phyloP scores from a whole-genome alignment of 2,888 invertebrate species.

The Tetragnatha montana region DNA sequence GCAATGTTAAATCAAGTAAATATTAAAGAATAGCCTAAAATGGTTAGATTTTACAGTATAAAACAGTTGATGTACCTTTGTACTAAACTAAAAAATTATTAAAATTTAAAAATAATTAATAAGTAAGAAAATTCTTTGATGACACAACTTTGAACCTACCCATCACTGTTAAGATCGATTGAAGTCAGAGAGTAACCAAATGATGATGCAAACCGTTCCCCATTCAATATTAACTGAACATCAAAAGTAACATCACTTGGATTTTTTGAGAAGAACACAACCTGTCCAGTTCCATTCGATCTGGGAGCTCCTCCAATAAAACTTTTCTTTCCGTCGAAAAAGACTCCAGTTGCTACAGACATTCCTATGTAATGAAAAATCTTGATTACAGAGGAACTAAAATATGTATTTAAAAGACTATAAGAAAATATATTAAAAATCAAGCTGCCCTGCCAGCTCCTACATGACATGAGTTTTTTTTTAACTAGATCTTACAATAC shows the following conservation, averaged over 20 bases:
- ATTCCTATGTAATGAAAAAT: constrained; percentile 81
- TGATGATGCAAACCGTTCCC: constrained; percentile 95
- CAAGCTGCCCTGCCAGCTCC: no score
- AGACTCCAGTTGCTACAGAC: constrained; percentile 90
- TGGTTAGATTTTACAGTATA: neutral
- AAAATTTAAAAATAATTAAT: no score
- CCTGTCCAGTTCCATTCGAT: constrained; percentile 88
- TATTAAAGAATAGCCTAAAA: neutral
- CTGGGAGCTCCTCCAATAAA: constrained; percentile 94
- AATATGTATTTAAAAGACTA: neutral
- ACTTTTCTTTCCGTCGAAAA: constrained; percentile 81
- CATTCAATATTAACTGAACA: constrained; percentile 84
- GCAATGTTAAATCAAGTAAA: neutral
- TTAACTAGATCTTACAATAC: neutral
- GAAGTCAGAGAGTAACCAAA: constrained; percentile 95
- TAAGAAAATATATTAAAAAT: no score
- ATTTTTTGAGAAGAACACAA: constrained; percentile 79
- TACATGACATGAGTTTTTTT: neutral
- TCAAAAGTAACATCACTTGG: constrained; percentile 79
- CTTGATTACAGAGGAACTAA: neutral
- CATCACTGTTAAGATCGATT: constrained; percentile 95
- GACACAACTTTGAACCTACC: constrained; percentile 79
- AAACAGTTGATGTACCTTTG: no score
- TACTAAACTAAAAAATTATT: no score
- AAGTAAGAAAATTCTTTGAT: no score